Conservation (phyloP, 2,888 invertebrate genomes). For the Amphipyra berbera region DNA sequence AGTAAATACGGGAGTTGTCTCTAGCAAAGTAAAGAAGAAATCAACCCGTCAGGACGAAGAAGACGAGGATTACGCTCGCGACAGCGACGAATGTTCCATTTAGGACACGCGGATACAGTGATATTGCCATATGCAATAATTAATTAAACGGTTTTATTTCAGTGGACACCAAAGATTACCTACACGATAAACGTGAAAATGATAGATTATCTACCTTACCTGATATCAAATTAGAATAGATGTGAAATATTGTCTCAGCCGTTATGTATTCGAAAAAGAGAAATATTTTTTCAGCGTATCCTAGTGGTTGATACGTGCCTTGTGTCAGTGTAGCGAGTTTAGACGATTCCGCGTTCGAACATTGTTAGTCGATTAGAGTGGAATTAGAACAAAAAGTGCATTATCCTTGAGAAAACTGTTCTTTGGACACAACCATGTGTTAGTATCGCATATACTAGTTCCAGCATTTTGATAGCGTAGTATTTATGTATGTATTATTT, state of each 20-base stretch:
- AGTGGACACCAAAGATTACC: slow-evolving; percentile 85
- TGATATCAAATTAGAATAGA: slow-evolving; percentile 64
- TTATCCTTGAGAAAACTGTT: slow-evolving; percentile 60
- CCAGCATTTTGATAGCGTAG: slow-evolving; percentile 81
- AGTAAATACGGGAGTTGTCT: slow-evolving; percentile 84
- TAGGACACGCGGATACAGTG: slow-evolving; percentile 69
- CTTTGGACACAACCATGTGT: slow-evolving; percentile 58
- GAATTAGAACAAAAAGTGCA: slow-evolving; percentile 58
- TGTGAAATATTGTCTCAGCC: slow-evolving; percentile 60
- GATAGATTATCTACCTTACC: slow-evolving; percentile 56
- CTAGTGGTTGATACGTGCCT: slow-evolving; percentile 83
- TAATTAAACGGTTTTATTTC: slow-evolving; percentile 55
- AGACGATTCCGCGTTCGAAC: slow-evolving; percentile 60
- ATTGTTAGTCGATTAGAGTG: slow-evolving; percentile 56
- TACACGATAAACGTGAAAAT: slow-evolving; percentile 61
- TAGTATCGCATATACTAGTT: slow-evolving; percentile 78
- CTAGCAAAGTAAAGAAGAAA: slow-evolving; percentile 76
- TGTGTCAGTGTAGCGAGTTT: slow-evolving; percentile 74
- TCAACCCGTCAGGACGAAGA: slow-evolving; percentile 78
- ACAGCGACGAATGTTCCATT: slow-evolving; percentile 92
- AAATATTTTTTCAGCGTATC: slow-evolving; percentile 87
- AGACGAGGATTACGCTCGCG: slow-evolving; percentile 88
- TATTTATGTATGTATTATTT: slow-evolving; percentile 70
- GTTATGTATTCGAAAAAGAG: slow-evolving; percentile 74
- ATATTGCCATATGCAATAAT: slow-evolving; percentile 63